Conservation (phyloP, 2,888 invertebrate species). For the Anodontia alba region DNA sequence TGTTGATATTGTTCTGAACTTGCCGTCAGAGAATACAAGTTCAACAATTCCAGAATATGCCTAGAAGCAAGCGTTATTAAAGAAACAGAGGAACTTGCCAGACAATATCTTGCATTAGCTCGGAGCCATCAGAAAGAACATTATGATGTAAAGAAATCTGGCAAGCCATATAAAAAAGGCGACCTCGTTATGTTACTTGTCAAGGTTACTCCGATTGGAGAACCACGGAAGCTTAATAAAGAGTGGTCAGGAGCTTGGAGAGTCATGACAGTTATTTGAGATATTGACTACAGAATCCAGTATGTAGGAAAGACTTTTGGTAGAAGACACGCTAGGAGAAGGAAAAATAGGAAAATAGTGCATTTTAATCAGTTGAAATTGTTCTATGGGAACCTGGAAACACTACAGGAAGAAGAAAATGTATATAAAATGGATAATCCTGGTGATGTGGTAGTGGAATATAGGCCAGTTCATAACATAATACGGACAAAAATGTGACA, state of each 20-base stretch:
- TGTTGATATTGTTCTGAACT: background rate
- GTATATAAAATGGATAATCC: too few species aligned
- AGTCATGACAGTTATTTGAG: background rate
- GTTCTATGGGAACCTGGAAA: background rate
- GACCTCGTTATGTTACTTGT: background rate
- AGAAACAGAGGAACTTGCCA: background rate
- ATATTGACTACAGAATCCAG: constrained; percentile 2
- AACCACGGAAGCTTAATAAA: background rate
- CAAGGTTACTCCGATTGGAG: background rate
- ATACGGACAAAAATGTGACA: too few species aligned
- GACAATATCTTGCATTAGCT: background rate
- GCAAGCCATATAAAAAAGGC: background rate
- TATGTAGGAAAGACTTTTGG: background rate
- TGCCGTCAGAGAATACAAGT: background rate
- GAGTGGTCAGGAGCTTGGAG: constrained; percentile 19
- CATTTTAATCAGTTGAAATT: background rate
- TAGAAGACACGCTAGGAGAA: too few species aligned
- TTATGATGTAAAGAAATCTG: background rate
- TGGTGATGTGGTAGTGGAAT: too few species aligned
- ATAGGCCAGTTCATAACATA: too few species aligned
- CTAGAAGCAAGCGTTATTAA: background rate
- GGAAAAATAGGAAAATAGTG: background rate
- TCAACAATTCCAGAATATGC: background rate
- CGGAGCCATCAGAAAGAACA: constrained; percentile 7
- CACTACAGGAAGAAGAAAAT: too few species aligned